Evolutionary conservation across 2,888 invertebrate genomes (phyloP).

Genomic region (Lamproptera curius): DNA sequence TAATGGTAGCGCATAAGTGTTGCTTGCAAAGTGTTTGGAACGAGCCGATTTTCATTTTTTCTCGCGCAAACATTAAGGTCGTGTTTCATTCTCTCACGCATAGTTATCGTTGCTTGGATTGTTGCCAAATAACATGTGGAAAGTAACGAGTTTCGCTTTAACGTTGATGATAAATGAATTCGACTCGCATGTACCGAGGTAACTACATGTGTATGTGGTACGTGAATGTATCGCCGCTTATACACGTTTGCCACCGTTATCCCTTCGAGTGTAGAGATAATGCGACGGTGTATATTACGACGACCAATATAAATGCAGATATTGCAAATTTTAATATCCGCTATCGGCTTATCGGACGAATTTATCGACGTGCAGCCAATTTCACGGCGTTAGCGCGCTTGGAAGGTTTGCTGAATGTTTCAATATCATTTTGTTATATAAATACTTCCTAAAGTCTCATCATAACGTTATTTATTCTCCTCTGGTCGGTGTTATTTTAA

Average conservation of each 20-base stretch:
- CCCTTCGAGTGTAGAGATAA: slow-evolving; percentile 15
- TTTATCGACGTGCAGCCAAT: neutral
- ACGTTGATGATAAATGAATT: slow-evolving; percentile 7
- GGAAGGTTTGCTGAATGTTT: neutral
- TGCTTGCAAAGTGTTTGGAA: no score
- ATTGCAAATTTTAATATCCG: slow-evolving; percentile 15
- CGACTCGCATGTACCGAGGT: slow-evolving; percentile 2
- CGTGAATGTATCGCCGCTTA: neutral
- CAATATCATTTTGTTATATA: neutral
- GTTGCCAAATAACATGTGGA: slow-evolving; percentile 15
- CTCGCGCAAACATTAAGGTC: slow-evolving; percentile 9
- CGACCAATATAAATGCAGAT: slow-evolving; percentile 14
- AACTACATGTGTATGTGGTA: neutral
- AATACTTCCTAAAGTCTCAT: no score
- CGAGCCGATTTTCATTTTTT: slow-evolving; percentile 7
- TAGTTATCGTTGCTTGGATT: slow-evolving; percentile 17
- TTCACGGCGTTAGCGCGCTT: neutral
- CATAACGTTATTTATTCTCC: no score
- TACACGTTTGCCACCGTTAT: slow-evolving; percentile 10
- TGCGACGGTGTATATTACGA: slow-evolving; percentile 4
- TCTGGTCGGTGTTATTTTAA: no score
- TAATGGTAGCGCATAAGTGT: no score
- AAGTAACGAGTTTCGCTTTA: slow-evolving; percentile 16
- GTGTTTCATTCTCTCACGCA: slow-evolving; percentile 21
- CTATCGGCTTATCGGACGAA: slow-evolving; percentile 8